phyloP scores from a whole-genome alignment of 2,888 invertebrate species.

The Agonopterix heracliana region DNA sequence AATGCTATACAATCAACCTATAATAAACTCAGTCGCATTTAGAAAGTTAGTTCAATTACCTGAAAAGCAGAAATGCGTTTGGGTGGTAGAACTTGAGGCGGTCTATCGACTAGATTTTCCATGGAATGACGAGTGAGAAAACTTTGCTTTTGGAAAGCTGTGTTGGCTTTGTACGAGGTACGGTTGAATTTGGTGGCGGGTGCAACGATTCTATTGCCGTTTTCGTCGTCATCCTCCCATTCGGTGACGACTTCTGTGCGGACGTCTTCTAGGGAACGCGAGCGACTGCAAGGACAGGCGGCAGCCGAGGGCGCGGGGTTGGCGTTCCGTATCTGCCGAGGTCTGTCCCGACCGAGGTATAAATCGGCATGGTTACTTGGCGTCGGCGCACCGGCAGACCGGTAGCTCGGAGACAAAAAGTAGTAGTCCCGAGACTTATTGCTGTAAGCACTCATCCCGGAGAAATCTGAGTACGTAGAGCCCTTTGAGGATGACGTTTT shows the following conservation, averaged over 20 bases:
- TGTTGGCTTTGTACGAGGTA: constrained; percentile 49
- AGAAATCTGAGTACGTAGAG: constrained; percentile 70
- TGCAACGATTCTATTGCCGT: constrained; percentile 76
- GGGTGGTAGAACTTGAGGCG: constrained; percentile 66
- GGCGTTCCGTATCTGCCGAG: constrained; percentile 62
- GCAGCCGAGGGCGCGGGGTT: constrained; percentile 44
- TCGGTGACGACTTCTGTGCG: constrained; percentile 79
- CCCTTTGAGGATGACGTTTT: constrained; percentile 56
- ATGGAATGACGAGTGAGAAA: constrained; percentile 80
- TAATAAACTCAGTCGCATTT: constrained; percentile 37
- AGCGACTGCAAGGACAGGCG: constrained; percentile 79
- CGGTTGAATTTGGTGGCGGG: constrained; percentile 68
- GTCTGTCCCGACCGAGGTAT: constrained; percentile 51
- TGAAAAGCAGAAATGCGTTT: constrained; percentile 74
- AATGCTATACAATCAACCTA: constrained; percentile 34
- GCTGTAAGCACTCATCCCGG: constrained; percentile 68
- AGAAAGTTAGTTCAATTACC: constrained; percentile 68
- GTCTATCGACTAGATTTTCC: constrained; percentile 80
- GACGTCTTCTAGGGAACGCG: constrained; percentile 84
- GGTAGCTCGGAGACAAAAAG: constrained; percentile 82
- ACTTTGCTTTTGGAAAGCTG: constrained; percentile 60
- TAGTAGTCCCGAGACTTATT: constrained; percentile 73
- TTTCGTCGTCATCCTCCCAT: constrained; percentile 80
- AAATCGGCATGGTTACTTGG: constrained; percentile 51
- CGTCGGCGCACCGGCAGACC: constrained; percentile 79